Percentiles rank a stretch among this genome's conserved stretches.
Conservation (phyloP, 2,113 vertebrate genomes). For the Cephalopterus ornatus region DNA sequence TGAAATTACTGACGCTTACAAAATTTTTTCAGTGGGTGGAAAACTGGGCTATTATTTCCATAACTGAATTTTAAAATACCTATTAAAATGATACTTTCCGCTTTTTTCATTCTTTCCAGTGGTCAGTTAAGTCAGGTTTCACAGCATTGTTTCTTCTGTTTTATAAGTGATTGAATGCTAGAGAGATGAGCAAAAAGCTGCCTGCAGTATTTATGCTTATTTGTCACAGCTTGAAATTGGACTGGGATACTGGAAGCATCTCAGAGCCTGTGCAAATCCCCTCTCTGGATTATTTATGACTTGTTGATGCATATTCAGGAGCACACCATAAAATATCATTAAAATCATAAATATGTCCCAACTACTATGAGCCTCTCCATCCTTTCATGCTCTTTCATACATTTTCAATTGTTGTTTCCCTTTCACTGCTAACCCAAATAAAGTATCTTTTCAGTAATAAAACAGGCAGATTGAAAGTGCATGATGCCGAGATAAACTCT, state of each 20-base stretch:
- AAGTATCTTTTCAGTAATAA: not conserved
- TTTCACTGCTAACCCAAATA: not conserved
- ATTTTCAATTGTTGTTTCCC: not conserved
- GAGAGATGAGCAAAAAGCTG: not conserved
- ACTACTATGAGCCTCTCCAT: not conserved
- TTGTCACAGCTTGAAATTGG: constrained; percentile 26
- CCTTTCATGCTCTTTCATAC: not conserved
- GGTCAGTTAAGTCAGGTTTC: not conserved
- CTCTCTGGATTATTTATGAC: constrained; percentile 28
- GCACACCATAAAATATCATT: constrained; percentile 7
- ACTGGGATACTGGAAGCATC: not conserved
- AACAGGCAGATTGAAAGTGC: not conserved
- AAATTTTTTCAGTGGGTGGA: not conserved
- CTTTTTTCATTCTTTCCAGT: not conserved
- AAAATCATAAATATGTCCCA: not conserved
- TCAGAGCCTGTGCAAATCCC: constrained; percentile 17
- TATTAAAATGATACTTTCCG: not conserved
- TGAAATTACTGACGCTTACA: not conserved
- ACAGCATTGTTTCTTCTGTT: not conserved
- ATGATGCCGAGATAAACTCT: not conserved
- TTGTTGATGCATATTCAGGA: constrained; percentile 18
- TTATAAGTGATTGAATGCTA: not conserved
- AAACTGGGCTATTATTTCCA: not conserved
- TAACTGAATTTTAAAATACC: not conserved
- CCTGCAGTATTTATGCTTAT: not conserved